Base-by-base conservation (phyloP, 2,888 invertebrate genomes). In the Bombyx huttoni region DNA sequence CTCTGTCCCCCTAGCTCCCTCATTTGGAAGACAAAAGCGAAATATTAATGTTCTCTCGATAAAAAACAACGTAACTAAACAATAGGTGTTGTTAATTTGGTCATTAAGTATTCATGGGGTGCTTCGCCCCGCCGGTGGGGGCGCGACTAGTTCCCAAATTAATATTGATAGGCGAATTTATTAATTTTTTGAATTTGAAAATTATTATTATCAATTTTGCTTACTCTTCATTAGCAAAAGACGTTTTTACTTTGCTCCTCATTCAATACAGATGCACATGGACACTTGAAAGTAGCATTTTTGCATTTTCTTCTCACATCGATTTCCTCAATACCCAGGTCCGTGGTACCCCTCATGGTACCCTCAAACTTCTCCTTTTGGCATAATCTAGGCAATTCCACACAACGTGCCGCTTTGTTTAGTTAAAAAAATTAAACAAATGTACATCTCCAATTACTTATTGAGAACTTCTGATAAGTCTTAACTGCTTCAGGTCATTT, bases 81-180 rank as follows among this genome's bases (percentile, higher is more conserved):
- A 88, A 88, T 88, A 84, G 87, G 80, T 85, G 81, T 76, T 83
- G 84, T 88, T 88, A 88, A 88, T 88, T 86, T 80, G 74, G 79
- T 88, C 85, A 84, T 86, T 88, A 86, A 70, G 73, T 67, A 87
- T 87, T 85, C 86, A 82, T 80, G 76, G 87, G 83, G 84, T 68
- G 79, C 40, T 69, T 62, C 57, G 52, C 57, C 55, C 63, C 62
- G 57, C 56, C 51, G 48, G 47, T 55, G 62, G 55, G 65, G 62
- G 65, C 65, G 59, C 59, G 64, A 62, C 64, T 64, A 61, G 63
- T 70, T 67, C 56, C 54, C 53, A 58, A 65, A 62, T 70, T 65
- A 56, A 59, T 63, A 62, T 59, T 54, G 58, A 57, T 57, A 53
- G 51, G 54, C 51, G 40, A 40, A 40, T 40, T 40, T 60, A 56